Base-by-base conservation (phyloP, 1,140 invertebrate species). In the Diploscapter pachys region DNA sequence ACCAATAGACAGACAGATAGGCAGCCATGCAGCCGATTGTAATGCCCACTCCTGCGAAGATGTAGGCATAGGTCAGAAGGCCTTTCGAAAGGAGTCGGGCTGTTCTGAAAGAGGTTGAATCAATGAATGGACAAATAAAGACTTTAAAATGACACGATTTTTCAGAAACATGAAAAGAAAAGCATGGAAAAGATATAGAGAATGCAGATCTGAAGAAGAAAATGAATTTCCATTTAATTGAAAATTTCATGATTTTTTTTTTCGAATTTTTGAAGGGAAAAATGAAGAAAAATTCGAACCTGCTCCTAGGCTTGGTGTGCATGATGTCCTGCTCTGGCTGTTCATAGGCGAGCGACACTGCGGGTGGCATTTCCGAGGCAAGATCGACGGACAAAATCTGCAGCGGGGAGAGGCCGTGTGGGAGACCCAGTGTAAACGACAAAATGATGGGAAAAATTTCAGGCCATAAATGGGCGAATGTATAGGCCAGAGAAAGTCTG, bases 341-440 rank as follows among this genome's bases (percentile, higher is more conserved):
- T 79, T 86, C 85, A 75, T 86, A 86, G n/a, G 85, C 85, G n/a
- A 86, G 67, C n/a, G 83, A 85, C 5, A 84, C 77, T 4, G 83
- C 81, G 3, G 83, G 83, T n/a, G 81, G 81, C 70, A 82, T 76
- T 73, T 82, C 81, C 64, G 75, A 77, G 8, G 81, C 81, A 55
- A 82, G 54, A 64, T 82, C 81, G 54, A 82, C 79, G 51, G 73
- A 77, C n/a, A 82, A 66, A 66, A 82, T 82, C 78, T 83, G 80
- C 8, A 82, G 57, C 8, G 81, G 80, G 49, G 78, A 79, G 5
- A 82, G 63, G 4, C 81, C 81, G 49, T 86, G 78, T 3, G 85
- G 85, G 69, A 86, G 72, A 51, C 81, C 78, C 4, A 85, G 75
- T 11, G 78, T 73, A 55, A 86, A 83, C 49, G 82, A 85, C 9